A percentile compares a stretch with the other conserved stretches of the same genome.
These are phyloP conservation scores for Diplosoma virens DNA, from an alignment of 23 tunicate species.

Conservation along the genomic window DNA sequence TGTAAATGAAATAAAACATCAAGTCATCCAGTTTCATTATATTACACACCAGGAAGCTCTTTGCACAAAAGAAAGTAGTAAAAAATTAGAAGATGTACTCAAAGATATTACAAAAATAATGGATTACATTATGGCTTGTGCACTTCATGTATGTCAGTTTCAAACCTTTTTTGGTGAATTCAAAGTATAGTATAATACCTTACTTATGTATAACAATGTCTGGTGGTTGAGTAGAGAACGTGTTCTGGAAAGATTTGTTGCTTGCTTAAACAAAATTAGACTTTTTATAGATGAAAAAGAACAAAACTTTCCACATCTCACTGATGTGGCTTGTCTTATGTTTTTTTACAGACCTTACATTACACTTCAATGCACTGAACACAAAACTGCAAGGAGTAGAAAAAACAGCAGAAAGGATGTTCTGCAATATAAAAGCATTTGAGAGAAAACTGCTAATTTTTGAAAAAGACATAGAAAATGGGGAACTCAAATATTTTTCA, in stretches of 20 bases:
- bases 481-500: not conserved
- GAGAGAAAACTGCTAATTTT: no score
- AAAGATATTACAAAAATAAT: not conserved
- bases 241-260: no score
- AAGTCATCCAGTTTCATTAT: not conserved
- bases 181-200: no score
- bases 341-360: not conserved
- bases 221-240: no score
- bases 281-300: not conserved
- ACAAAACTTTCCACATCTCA: not conserved
- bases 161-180: no score
- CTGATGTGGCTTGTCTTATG: not conserved
- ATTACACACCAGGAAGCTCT: not conserved
- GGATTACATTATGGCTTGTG: no score
- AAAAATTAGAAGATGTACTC: not conserved
- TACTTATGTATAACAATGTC: not conserved
- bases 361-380: not conserved
- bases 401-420: not conserved
- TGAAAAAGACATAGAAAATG: not conserved
- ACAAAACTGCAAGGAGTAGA: not conserved
- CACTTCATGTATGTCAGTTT: no score
- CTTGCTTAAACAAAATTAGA: no score
- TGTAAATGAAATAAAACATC: not conserved
- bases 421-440: no score
- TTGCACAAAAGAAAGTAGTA: not conserved